Percentiles rank a stretch among this genome's conserved stretches.
These are phyloP conservation scores for Barbus barbus DNA, from an alignment of 2,113 vertebrate genomes.

Conservation along the genomic window DNA sequence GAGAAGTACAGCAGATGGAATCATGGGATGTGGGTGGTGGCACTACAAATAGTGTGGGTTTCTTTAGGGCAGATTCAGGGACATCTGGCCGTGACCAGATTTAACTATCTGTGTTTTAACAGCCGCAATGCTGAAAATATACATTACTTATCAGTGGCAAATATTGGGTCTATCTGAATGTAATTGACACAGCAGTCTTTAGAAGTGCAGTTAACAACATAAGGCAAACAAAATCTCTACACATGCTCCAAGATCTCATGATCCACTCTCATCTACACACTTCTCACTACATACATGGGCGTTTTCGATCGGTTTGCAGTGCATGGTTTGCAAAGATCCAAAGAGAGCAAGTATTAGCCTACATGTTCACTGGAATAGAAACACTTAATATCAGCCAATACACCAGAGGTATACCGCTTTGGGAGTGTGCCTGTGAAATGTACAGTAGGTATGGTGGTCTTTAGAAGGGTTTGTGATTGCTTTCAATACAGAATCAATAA, in stretches of 20 bases:
- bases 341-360: neutral
- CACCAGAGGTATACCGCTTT: neutral
- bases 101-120: conserved; percentile 2
- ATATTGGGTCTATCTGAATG: neutral
- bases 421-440: neutral
- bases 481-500: neutral
- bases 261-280: neutral
- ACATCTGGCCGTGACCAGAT: conserved; percentile 1
- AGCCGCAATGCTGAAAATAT: neutral
- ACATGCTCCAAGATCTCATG: neutral
- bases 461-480: neutral
- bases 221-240: neutral
- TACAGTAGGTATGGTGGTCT: neutral
- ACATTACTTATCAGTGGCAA: neutral
- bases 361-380: neutral
- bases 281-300: neutral
- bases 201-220: neutral
- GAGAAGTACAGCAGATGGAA: conserved; percentile 31
- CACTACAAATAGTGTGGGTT: conserved; percentile 23
- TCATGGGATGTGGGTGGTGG: conserved; percentile 24
- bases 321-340: neutral
- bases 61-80: conserved; percentile 1
- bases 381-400: neutral
- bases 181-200: neutral
- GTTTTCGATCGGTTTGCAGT: neutral